Evolutionary conservation across 2,888 invertebrate genomes (phyloP).

Genomic region (Boloria selene): DNA sequence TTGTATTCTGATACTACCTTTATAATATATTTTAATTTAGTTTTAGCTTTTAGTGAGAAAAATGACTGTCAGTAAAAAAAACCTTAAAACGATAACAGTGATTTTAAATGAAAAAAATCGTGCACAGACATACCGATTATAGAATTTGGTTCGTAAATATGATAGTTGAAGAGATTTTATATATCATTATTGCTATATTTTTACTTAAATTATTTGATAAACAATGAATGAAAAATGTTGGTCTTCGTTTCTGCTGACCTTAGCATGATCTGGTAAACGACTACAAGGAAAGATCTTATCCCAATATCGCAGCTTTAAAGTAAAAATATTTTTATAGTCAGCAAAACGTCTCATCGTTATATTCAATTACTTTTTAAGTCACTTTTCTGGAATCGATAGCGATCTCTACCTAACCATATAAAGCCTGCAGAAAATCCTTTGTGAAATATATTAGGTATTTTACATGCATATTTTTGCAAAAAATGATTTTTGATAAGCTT

Average conservation of each 20-base stretch:
- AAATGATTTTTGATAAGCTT: too few species aligned
- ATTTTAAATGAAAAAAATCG: too few species aligned
- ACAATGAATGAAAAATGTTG: too few species aligned
- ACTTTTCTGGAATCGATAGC: slow-evolving; percentile 32
- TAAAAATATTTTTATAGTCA: slow-evolving; percentile 19
- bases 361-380: slow-evolving; percentile 21
- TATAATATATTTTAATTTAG: too few species aligned
- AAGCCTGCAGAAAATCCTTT: not conserved
- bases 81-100: too few species aligned
- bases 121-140: too few species aligned
- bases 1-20: not conserved
- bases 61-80: too few species aligned
- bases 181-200: not conserved
- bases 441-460: too few species aligned
- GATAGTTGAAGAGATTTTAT: not conserved
- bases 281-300: slow-evolving; percentile 17
- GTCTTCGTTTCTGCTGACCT: slow-evolving; percentile 4
- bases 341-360: slow-evolving; percentile 19
- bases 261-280: not conserved
- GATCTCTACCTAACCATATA: slow-evolving; percentile 27
- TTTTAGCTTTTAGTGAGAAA: too few species aligned
- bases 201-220: not conserved
- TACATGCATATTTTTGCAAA: not conserved
- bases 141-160: too few species aligned
- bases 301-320: slow-evolving; percentile 2